Conservation (phyloP, 1,140 invertebrate species). For the Brachystomella parvula region DNA sequence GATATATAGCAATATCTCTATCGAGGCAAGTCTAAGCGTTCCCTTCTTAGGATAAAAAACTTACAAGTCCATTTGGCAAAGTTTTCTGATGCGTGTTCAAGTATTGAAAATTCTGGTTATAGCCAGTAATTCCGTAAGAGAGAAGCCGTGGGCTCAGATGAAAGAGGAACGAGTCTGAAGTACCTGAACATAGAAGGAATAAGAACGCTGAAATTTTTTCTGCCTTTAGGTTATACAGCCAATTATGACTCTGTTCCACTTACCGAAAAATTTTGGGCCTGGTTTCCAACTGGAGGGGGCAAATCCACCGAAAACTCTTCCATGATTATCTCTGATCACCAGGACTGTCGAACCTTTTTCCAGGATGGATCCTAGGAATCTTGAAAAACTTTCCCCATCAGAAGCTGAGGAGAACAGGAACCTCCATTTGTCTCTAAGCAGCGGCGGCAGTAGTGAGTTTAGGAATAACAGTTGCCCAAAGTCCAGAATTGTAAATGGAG, state of each 20-base stretch:
- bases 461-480: conserved; percentile 67
- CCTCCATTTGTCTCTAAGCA: conserved; percentile 65
- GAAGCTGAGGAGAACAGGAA: conserved; percentile 73
- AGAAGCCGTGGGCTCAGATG: conserved; percentile 67
- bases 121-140: conserved; percentile 64
- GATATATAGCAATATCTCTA: too few relatives aligned
- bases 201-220: neutral
- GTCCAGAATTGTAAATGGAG: conserved; percentile 53
- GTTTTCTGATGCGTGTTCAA: conserved; percentile 81
- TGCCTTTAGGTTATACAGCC: neutral
- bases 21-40: too few relatives aligned
- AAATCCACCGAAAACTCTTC: conserved; percentile 82
- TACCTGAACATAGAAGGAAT: conserved; percentile 11
- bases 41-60: too few relatives aligned
- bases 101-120: conserved; percentile 84
- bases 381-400: conserved; percentile 76
- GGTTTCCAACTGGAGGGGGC: conserved; percentile 65
- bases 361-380: conserved; percentile 54
- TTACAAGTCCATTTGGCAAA: conserved; percentile 81
- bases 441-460: conserved; percentile 62
- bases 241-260: conserved; percentile 12
- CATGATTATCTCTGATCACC: conserved; percentile 66
- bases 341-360: conserved; percentile 69
- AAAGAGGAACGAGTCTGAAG: conserved; percentile 60
- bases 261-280: conserved; percentile 59